Base-by-base conservation (phyloP, 30 jellyfish, hydroid and myxozoan genomes). In the Hydractinia symbiolongicarpus region DNA sequence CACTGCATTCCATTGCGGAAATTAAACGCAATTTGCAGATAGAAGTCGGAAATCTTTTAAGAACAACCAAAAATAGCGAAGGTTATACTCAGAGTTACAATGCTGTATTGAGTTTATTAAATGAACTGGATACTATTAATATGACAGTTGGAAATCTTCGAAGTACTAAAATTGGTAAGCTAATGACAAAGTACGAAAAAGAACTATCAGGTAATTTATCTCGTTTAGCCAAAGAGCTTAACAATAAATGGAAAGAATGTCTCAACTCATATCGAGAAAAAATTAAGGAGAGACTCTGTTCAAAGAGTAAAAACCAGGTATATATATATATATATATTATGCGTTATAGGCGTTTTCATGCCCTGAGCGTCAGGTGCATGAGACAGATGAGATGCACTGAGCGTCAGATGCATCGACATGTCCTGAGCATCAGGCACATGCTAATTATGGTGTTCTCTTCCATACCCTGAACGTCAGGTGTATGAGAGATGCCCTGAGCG, bases 81-180 rank as follows among this genome's bases (percentile, higher is more conserved):
- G 58, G 60, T 11, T 56, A 77, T 55, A 20, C 5, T 17, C 54
- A 4, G 54, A 30, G 54, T 19, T 55, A 61, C 53, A 3, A 52
- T 5, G 78, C 76, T 55, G n/a, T 77, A 16, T 9, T 13, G 57
- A 13, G 19, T 13, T 55, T 77, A 20, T 14, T 77, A 5, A 44
- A 14, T 54, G 73, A 55, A 30, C 76, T 77, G 53, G 77, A 55
- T 20, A 55, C 56, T 57, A 77, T 77, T 10, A 54, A 57, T 30
- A 77, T 77, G 85, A 52, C 83, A 13, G 54, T 79, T 14, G 87
- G 87, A 20, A 66, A 79, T 54, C 61, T 79, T 15, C 66, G 87
- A 1, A 68, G 11, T 21, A 61, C 87, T 9, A 64, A 67, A 4
- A 79, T 79, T 61, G 87, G 87, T 49, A 79, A 79, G 64, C 44